Base-by-base conservation (phyloP, 2,797 vertebrate genomes). In the Chloroceryle amazona region DNA sequence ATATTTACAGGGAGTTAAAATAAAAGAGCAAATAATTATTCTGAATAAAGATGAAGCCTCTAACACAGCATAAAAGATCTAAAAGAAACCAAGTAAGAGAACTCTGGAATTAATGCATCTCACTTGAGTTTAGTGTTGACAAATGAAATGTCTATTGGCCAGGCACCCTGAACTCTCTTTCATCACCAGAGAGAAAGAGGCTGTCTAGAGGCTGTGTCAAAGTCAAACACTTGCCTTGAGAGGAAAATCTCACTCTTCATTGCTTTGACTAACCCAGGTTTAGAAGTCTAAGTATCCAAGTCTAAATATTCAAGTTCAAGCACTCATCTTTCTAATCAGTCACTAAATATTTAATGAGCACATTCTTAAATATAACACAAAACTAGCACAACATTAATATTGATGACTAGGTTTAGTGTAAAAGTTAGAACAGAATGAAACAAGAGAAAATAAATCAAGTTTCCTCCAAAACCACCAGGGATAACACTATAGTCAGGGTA, bases 381-480 rank as follows among this genome's bases (percentile, higher is more conserved):
- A 86, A 47, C 5, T 10, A 52, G 6, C 20, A 41, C 11, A 54
- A 81, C 7, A 60, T 60, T 85, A 95, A 87, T 87, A 89, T 67
- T 73, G 47, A 89, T 89, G 20, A 81, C 16, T 57, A 57, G 23
- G 3, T 51, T 82, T 60, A 76, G 63, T 41, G 11, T 19, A 80
- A 66, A 89, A 82, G 4, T 49, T 83, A 72, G 33, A 94, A 52
- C 5, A 79, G 47, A 79, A 39, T 58, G 16, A 89, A 86, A 61
- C 6, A n/a, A 51, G n/a, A 54, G n/a, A 54, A 88, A 81, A 72
- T 22, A 92, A 92, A 68, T n/a, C 20, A 74, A 52, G 20, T 72
- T 83, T 81, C 37, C 11, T 83, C 23, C 19, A 70, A 3, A 31
- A 33, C 26, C 21, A 26, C 4, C 0, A 0, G 7, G 20, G 10